Conservation (phyloP, 1,140 invertebrate genomes). For the Tribolium madens region DNA sequence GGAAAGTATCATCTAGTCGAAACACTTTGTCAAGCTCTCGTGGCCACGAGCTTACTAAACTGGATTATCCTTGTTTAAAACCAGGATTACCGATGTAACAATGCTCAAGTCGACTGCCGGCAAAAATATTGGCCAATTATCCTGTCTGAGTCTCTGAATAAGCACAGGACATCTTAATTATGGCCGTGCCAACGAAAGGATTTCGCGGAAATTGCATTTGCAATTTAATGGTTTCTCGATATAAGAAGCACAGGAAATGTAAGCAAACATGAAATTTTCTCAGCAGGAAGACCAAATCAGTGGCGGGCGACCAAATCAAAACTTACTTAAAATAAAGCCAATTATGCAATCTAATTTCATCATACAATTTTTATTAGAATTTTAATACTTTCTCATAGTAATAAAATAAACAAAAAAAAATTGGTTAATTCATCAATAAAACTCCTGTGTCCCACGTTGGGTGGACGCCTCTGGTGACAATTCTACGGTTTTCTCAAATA, state of each 20-base stretch:
- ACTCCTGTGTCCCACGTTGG: too few relatives aligned
- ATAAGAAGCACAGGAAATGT: background rate
- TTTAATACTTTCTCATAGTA: too few relatives aligned
- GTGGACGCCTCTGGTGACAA: background rate
- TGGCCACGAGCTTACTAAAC: background rate
- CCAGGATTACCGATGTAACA: constrained; percentile 11
- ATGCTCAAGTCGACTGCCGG: background rate
- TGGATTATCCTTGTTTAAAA: constrained; percentile 38
- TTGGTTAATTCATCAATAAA: too few relatives aligned
- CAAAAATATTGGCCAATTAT: constrained; percentile 31
- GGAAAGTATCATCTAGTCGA: constrained; percentile 3
- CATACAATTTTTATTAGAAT: too few relatives aligned
- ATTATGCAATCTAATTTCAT: too few relatives aligned
- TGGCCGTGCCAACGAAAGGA: constrained; percentile 10
- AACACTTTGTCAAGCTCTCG: constrained; percentile 20
- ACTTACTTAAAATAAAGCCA: too few relatives aligned
- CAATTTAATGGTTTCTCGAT: constrained; percentile 27
- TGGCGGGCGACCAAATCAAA: background rate
- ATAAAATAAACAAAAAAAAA: too few relatives aligned
- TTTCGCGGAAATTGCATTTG: constrained; percentile 24
- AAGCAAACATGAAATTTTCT: background rate
- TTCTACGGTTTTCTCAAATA: constrained; percentile 14
- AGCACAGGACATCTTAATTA: constrained; percentile 29
- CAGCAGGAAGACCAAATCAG: background rate
- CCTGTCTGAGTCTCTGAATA: constrained; percentile 8